Conservation (phyloP, 2,797 vertebrate genomes). For the Lagorchestes hirsutus region DNA sequence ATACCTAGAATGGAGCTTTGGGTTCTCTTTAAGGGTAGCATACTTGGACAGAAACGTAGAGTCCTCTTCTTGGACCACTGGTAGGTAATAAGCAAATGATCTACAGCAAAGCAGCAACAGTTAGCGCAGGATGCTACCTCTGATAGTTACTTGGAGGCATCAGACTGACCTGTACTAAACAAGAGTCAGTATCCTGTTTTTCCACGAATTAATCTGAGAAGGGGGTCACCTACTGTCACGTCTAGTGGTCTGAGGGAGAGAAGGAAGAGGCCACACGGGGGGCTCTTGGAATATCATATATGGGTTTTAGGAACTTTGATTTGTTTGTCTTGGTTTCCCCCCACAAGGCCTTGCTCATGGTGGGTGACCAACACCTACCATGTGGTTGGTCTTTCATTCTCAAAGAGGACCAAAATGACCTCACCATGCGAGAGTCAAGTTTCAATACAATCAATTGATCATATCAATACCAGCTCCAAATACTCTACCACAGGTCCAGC, state of each 20-base stretch:
- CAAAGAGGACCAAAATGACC: too few species aligned
- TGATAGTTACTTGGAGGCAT: background rate
- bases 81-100: background rate
- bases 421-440: too few species aligned
- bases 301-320: background rate
- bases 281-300: background rate
- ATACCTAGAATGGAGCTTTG: background rate
- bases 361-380: too few species aligned
- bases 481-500: too few species aligned
- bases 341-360: background rate
- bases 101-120: background rate
- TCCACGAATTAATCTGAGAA: background rate
- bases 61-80: background rate
- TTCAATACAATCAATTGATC: too few species aligned
- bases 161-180: background rate
- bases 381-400: too few species aligned
- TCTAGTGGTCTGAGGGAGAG: background rate
- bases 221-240: background rate
- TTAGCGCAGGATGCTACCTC: background rate
- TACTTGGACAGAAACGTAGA: background rate
- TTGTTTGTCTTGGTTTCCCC: background rate
- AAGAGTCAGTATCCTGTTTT: background rate
- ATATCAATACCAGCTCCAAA: too few species aligned
- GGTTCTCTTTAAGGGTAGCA: background rate
- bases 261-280: background rate